Evolutionary conservation across 2,888 invertebrate genomes (phyloP).

Genomic region (Lydus trimaculatus): DNA sequence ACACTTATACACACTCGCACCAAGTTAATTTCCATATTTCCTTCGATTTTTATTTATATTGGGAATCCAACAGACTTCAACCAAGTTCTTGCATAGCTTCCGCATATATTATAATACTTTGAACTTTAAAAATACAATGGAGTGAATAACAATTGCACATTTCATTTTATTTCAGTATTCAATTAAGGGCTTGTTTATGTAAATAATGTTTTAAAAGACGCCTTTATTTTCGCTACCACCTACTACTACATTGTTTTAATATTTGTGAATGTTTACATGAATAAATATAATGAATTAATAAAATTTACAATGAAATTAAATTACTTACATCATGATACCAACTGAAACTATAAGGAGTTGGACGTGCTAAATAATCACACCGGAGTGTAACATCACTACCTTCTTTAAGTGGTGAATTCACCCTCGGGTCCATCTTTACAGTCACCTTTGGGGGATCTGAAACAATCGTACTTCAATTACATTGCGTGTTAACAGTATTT

Average conservation of each 20-base stretch:
- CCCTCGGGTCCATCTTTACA: constrained; percentile 69
- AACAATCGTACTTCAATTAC: constrained; percentile 50
- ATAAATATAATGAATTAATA: not conserved
- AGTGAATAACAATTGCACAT: constrained; percentile 53
- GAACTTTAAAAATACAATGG: constrained; percentile 47
- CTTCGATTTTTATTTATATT: constrained; percentile 49
- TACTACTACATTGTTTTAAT: not conserved
- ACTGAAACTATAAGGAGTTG: constrained; percentile 74
- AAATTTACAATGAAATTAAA: not conserved
- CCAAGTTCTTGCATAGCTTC: constrained; percentile 45
- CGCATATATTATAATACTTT: constrained; percentile 50
- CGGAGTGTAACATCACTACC: constrained; percentile 80
- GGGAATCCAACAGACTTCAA: constrained; percentile 39
- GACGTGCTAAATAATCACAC: constrained; percentile 81
- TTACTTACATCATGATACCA: constrained; percentile 84
- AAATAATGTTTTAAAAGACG: constrained; percentile 39
- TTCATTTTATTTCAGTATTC: constrained; percentile 50
- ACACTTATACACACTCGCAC: constrained; percentile 18
- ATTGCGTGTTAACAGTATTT: constrained; percentile 6
- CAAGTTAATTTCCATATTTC: constrained; percentile 47
- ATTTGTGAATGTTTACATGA: not conserved
- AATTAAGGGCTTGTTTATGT: constrained; percentile 54
- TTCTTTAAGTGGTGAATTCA: constrained; percentile 66
- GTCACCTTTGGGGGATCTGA: constrained; percentile 83
- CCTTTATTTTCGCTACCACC: constrained; percentile 2